Base-by-base conservation (phyloP, 2,888 invertebrate species). In the Cheilosia vulpina region DNA sequence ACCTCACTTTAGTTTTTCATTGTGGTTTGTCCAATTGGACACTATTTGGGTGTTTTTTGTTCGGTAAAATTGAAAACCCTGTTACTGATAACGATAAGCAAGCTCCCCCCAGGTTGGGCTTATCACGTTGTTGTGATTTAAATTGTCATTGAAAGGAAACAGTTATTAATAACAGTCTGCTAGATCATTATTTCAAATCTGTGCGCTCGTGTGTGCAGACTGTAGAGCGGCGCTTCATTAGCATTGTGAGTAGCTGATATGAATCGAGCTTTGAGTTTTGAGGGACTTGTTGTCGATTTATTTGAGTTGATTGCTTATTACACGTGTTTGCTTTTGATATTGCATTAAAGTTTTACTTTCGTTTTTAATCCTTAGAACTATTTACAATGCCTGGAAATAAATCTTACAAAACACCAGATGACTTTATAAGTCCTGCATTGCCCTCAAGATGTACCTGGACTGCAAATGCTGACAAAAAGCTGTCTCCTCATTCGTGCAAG, bases 371-470 rank as follows among this genome's bases (percentile, higher is more conserved):
- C 19, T 62, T 68, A 62, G 17, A 50, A 38, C 31, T 34, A 13
- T n/a, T 45, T 2, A 82, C 47, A 19, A 87, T 87, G 87, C 82
- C 87, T 57, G 77, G 31, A 68, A 72, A 71, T 43, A 79, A 87
- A 38, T 38, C 73, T 15, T 82, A 83, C 15, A 80, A 83, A 80
- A 66, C 88, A 24, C 89, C 89, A 63, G 87, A 89, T 79, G 90
- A 92, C 60, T 92, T 90, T 62, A 88, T 90, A 31, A 89, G 91
- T 89, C 92, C 91, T 43, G 90, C 90, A 15, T 62, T 87, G 85
- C 90, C 90, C 13, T 91, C 92, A 50, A 90, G 88, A 71, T 92
- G 92, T 77, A 90, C 89, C 71, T 92, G 92, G 92, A 89, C 91
- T 84, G 78, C 90, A 82, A 90, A 89, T 7, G 89, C 88, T 50